These are phyloP conservation scores for Neopipo cinnamomea DNA, from an alignment of 2,113 vertebrate species.

Conservation along the genomic window DNA sequence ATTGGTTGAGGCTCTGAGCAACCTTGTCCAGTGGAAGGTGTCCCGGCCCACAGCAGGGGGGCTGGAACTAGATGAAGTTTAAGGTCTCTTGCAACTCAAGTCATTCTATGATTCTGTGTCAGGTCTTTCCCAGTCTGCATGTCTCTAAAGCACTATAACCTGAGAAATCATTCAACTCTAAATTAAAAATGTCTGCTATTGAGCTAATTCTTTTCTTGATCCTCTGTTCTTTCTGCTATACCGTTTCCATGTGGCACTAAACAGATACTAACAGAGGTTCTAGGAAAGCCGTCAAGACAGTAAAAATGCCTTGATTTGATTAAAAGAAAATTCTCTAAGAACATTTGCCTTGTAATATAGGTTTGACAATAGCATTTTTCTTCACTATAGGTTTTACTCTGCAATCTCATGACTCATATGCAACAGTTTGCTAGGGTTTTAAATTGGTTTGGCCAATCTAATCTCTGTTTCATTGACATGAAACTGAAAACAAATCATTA, in stretches of 20 bases:
- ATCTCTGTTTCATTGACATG: not conserved
- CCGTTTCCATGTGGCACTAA: not conserved
- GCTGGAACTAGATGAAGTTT: not conserved
- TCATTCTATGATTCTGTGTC: not conserved
- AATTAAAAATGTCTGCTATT: not conserved
- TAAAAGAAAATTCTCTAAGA: accelerated
- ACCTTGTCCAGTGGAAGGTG: not conserved
- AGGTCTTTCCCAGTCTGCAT: not conserved
- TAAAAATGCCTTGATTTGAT: not conserved
- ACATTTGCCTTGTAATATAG: not conserved
- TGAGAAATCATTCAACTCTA: not conserved
- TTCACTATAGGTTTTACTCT: not conserved
- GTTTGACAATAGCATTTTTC: not conserved
- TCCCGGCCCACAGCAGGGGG: not conserved
- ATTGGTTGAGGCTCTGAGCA: not conserved
- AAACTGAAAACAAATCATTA: not conserved
- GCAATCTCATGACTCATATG: not conserved
- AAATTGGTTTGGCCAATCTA: not conserved
- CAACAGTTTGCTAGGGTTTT: not conserved
- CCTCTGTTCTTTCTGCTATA: not conserved
- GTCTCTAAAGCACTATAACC: not conserved
- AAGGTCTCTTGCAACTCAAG: not conserved
- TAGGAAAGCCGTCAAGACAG: not conserved
- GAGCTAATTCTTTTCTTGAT: not conserved
- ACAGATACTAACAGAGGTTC: not conserved